Evolutionary conservation across 2,888 invertebrate genomes (phyloP).

Genomic region (Ceramica pisi): DNA sequence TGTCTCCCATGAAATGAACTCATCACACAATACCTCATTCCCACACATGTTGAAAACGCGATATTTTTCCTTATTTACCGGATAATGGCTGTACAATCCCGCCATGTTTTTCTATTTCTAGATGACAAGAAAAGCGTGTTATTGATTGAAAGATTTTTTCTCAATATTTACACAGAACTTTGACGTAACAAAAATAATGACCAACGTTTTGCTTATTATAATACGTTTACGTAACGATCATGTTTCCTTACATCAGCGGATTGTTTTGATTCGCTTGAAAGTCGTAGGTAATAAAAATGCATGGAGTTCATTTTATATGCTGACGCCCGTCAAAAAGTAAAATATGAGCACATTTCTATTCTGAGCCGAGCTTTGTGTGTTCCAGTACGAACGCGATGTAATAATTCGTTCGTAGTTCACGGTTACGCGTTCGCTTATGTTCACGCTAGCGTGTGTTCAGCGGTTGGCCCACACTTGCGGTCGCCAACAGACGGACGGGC

Average conservation of each 20-base stretch:
- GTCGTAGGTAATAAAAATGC: constrained; percentile 42
- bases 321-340: constrained; percentile 46
- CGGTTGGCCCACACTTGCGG: constrained; percentile 77
- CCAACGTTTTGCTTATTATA: constrained; percentile 5
- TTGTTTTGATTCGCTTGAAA: constrained; percentile 25
- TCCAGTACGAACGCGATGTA: constrained; percentile 54
- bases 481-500: constrained; percentile 79
- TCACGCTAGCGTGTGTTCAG: constrained; percentile 73
- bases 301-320: constrained; percentile 35
- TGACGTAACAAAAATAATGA: constrained; percentile 19
- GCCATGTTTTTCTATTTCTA: constrained; percentile 36
- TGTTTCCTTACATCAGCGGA: constrained; percentile 23
- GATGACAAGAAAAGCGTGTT: constrained; percentile 26
- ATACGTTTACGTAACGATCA: constrained; percentile 13
- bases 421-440: constrained; percentile 79
- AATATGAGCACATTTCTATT: constrained; percentile 61
- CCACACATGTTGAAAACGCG: constrained; percentile 16
- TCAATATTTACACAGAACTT: constrained; percentile 10
- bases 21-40: constrained; percentile 1
- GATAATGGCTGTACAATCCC: constrained; percentile 14
- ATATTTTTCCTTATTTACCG: constrained; percentile 49
- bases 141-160: constrained; percentile 37
- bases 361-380: constrained; percentile 62
- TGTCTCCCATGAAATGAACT: neutral
- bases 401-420: constrained; percentile 81